Base-by-base conservation (phyloP, 1,140 invertebrate species). In the Brachionus sp. region DNA sequence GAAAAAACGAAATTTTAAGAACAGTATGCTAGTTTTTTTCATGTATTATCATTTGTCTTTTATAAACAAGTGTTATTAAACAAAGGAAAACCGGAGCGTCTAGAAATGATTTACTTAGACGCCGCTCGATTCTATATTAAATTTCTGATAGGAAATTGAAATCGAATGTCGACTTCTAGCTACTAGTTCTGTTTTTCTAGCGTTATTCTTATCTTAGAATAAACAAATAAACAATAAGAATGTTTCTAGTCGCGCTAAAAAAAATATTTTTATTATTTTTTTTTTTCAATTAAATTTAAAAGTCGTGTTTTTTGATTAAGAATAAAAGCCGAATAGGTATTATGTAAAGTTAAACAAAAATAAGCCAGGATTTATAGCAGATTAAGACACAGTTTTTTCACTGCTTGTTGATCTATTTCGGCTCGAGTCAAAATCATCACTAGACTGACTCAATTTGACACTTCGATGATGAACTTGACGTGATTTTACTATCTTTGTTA, bases 61-160 rank as follows among this genome's bases (percentile, higher is more conserved):
- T 57, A 57, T 57, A 57, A 57, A 57, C 50, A 57, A 57, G 50
- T 57, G 16, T 57, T 57, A 19, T 19, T 57, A 19, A 19, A 57
- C 50, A 57, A 19, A 57, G 50, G 50, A 57, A 57, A 57, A 57
- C 50, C 50, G 50, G 50, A 57, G n/a, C 50, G 50, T 25, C 50
- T 57, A 57, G 50, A 57, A 57, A 7, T 57, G 19, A 57, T 57
- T 57, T 57, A 19, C 50, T 57, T 57, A 57, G 50, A 19, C 16
- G 50, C 50, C 50, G 50, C 50, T 19, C 19, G 7, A 57, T 57
- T 57, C 16, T 25, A 57, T 57, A 57, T 57, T 57, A 7, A 57
- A 57, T 57, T 57, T 57, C 50, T 57, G 50, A 57, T 57, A 57
- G 50, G 50, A 57, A 57, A 57, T 57, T 57, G 50, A 57, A 57